Evolutionary conservation across 2,888 invertebrate genomes (phyloP), one percentile per base, ranked within the genome.

Genomic region (Sinodicranocentrus sp.): DNA sequence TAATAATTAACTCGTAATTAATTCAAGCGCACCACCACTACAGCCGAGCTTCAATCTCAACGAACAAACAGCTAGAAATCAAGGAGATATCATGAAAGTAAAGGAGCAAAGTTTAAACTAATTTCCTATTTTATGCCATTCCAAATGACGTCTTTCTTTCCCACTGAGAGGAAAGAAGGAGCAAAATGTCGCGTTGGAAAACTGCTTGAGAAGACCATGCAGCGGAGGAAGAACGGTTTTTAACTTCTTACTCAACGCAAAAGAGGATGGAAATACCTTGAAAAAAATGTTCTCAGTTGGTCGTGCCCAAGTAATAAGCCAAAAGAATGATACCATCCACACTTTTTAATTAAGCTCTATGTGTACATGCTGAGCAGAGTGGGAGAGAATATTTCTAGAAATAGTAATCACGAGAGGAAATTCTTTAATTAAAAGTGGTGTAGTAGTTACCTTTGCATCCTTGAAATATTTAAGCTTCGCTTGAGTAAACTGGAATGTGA

Each of bases 401-500:
- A 61, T 44, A 15, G 28, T 23, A 39, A 63, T 65, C 79, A 33
- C 33, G 33, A 33, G 33, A 33, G 33, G 75, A 52, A 82, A 75
- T 54, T 61, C 52, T 76, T 76, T 82, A 76, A 82, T 76, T 70
- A 76, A 76, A 71, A 80, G 65, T 65, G 39, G 71, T 25, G 15
- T 28, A 2, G 15, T 28, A 2, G 73, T 61, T 92, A 94, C 92
- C 89, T 91, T 92, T 84, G 92, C 93, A 91, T 97, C 95, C 91
- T 97, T 94, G 90, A 94, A 94, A 91, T 94, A 93, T 90, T 94
- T 93, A 61, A 98, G 92, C 89, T 93, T 95, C 0, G 94, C 94
- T 89, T 95, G 94, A 83, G 94, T 94, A 89, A 97, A 94, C 90
- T 97, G 96, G 90, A 97, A 95, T 90, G 94, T 93, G 89, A 94